Evolutionary conservation across 2,888 invertebrate genomes (phyloP), one percentile per base, ranked within the genome.

Genomic region (Lacanobia wlatinum): DNA sequence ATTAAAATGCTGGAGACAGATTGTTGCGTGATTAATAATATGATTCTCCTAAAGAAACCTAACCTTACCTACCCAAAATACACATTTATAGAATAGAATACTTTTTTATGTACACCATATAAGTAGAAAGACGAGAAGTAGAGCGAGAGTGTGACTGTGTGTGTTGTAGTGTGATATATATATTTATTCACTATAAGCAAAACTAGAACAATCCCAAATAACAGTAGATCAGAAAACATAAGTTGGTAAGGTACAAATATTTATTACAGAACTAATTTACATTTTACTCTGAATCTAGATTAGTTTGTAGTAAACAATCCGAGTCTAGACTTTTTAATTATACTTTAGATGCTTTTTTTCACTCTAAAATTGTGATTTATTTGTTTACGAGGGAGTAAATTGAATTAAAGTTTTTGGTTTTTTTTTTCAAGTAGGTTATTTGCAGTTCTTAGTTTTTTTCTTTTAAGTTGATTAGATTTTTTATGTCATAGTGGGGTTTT

Each of bases 301-400:
- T 65, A 52, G 53, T 69, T 73, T 66, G 9, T n/a, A 18, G 58
- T 65, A 70, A 68, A 77, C 67, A 82, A 58, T 65, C 48, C 10
- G 21, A 28, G 73, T 84, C 83, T 76, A 82, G 73, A 78, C 83
- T 66, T 55, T 28, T 76, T 84, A 71, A 78, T 78, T 70, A 64
- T 34, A 70, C 21, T 67, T 71, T n/a, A 61, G 28, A 23, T 50
- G 59, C 16, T 12, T 23, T 18, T 38, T 59, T 64, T 61, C 50
- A 53, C 8, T 65, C n/a, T 34, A 10, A 56, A 67, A 48, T 65
- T 69, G 34, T 56, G 75, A 82, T 76, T 62, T 71, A 76, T 78
- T 56, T 62, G 70, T 70, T 73, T 75, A 63, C 58, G 16, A 52
- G 40, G 14, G 48, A 62, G 21, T 62, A 52, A 82, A 82, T 71